Conservation (phyloP, 2,113 vertebrate species). For the Gobio gobio region DNA sequence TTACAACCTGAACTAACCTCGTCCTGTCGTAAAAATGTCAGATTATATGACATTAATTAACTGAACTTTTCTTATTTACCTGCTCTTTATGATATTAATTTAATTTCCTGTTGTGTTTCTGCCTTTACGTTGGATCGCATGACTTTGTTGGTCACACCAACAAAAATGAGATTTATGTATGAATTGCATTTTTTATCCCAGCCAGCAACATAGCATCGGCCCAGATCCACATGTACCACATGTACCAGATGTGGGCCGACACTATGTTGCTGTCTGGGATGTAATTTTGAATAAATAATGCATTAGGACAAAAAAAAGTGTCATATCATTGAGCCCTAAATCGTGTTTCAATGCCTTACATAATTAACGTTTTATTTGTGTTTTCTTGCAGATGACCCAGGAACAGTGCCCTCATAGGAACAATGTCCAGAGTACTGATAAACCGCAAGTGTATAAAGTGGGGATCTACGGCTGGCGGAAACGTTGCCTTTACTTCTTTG, state of each 20-base stretch:
- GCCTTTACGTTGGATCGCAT: background rate
- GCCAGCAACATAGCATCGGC: no score
- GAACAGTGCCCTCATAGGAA: slow-evolving; percentile 94
- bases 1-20: background rate
- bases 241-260: no score
- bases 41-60: background rate
- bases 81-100: background rate
- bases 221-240: no score
- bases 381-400: slow-evolving; percentile 91
- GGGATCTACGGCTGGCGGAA: slow-evolving; percentile 99
- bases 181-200: no score
- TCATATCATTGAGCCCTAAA: background rate
- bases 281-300: background rate
- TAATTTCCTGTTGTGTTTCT: background rate
- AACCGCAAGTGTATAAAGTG: slow-evolving; percentile 97
- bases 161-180: no score
- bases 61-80: slow-evolving; percentile 51
- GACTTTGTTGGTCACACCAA: background rate
- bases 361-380: slow-evolving; percentile 8
- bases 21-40: background rate
- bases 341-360: background rate
- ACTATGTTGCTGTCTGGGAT: no score
- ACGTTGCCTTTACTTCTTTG: slow-evolving; percentile 98
- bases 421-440: slow-evolving; percentile 91
- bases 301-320: background rate